Percentiles rank a stretch among this genome's conserved stretches.
Conservation (phyloP, 2,113 vertebrate species). For the Ceyx cyanopectus region DNA sequence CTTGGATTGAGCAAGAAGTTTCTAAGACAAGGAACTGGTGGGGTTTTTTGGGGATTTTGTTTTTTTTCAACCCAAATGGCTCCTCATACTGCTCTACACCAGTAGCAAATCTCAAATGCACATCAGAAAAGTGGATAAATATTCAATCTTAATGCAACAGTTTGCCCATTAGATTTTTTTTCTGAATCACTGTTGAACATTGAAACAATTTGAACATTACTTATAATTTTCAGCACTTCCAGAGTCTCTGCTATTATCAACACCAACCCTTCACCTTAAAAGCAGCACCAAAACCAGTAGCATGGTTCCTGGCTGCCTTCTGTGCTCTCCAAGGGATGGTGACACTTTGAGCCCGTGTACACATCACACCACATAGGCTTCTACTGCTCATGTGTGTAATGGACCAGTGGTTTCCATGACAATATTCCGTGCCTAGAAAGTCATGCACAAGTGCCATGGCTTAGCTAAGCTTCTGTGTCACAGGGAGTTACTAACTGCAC, state of each 20-base stretch:
- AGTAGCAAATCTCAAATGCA: neutral
- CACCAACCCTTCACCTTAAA: neutral
- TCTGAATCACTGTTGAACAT: neutral
- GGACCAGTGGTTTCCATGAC: neutral
- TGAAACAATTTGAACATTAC: neutral
- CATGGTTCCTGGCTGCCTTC: neutral
- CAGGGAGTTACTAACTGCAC: neutral
- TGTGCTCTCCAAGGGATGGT: neutral
- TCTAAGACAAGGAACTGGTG: neutral
- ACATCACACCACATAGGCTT: neutral
- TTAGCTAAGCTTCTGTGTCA: neutral
- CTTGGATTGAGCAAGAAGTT: neutral
- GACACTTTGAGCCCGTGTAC: neutral
- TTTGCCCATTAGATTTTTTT: neutral
- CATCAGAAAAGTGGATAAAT: neutral
- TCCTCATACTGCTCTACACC: neutral
- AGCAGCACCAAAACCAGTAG: accelerated
- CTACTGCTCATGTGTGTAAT: neutral
- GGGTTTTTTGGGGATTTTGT: neutral
- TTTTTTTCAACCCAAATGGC: neutral
- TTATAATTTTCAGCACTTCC: neutral
- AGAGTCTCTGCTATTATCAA: neutral
- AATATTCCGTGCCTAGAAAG: neutral
- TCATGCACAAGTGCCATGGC: neutral
- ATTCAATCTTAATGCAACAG: accelerated